Evolutionary conservation across 2,888 invertebrate species (phyloP), one percentile per base, ranked within the genome.

Genomic region (Mimumesa dahlbomi): DNA sequence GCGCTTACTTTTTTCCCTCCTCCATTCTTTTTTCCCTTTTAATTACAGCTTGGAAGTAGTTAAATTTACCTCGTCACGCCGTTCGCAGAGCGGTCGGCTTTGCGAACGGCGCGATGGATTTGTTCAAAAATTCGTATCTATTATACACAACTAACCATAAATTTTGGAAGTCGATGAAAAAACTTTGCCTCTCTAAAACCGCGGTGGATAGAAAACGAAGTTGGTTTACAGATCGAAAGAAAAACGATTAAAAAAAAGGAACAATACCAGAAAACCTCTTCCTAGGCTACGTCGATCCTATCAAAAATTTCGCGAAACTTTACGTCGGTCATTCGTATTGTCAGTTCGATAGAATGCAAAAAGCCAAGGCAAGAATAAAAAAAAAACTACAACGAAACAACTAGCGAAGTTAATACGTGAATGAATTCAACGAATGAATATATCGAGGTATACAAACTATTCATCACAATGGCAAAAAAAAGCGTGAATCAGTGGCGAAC

Each of bases 401-500:
- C n/a, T n/a, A n/a, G n/a, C n/a, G n/a, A n/a, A n/a, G n/a, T n/a
- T n/a, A n/a, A n/a, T n/a, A n/a, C n/a, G n/a, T n/a, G 96, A 96
- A 68, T 97, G 93, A 11, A 11, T n/a, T 4, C 11, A 2, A 34
- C 34, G 11, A 11, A 25, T 34, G 34, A n/a, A n/a, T 11, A 34
- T 7, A 7, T 34, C 34, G 90, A 98, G 98, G 89, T n/a, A n/a
- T n/a, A n/a, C n/a, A 98, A 98, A 89, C 98, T 98, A 89, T 98
- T 97, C n/a, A 98, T 97, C 31, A 34, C 4, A 34, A 34, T 7
- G 25, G 7, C 7, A 25, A 25, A 7, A 7, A 25, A 25, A 25
- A 25, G 25, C 25, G 25, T 7, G 25, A 25, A 25, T 25, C 4
- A 25, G 25, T 3, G 25, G 25, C 25, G 25, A 25, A 25, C 25